Base-by-base conservation (phyloP, 2,113 vertebrate genomes). In the Artemisiospiza belli region DNA sequence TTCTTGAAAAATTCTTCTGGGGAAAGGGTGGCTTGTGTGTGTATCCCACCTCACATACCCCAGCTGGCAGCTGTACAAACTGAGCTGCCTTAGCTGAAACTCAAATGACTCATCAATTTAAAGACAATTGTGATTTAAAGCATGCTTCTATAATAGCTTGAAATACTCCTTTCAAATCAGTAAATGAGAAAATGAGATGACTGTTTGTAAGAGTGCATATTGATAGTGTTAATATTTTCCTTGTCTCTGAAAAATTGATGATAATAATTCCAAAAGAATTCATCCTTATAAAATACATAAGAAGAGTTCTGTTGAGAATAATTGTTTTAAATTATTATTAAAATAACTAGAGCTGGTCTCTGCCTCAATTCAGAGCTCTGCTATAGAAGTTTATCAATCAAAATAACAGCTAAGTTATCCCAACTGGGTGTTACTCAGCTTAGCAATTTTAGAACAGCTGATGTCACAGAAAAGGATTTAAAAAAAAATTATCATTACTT, bases 101-200 rank as follows among this genome's bases (percentile, higher is more conserved):
- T 47, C 64, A 83, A 92, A 61, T 88, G 92, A 94, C 55, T 90
- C 90, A 88, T 72, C 49, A 52, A 61, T 88, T 92, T 67, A 74
- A 83, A 91, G 70, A 54, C 63, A 85, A 80, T 74, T 63, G 33
- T 2, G 3, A 91, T 90, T 66, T 90, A 85, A 97, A 94, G 30
- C 11, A 31, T 39, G 11, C 13, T 76, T 85, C 49, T 88, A 8
- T 59, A 77, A 46, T 80, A 77, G 39, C 31, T 39, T 41, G 63
- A 70, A 85, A 73, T 15, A 23, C 25, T 78, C 49, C 27, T 63
- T 72, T 33, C 41, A 61, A 73, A 63, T 51, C 61, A 54, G 51
- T 28, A 52, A 55, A 31, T 55, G 18, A 55, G 31, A 37, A 85
- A 89, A 85, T 39, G 15, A 79, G 30, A 72, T 43, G 35, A 51